phyloP scores from a whole-genome alignment of 2,113 vertebrate genomes.

The Chaetops frenatus region DNA sequence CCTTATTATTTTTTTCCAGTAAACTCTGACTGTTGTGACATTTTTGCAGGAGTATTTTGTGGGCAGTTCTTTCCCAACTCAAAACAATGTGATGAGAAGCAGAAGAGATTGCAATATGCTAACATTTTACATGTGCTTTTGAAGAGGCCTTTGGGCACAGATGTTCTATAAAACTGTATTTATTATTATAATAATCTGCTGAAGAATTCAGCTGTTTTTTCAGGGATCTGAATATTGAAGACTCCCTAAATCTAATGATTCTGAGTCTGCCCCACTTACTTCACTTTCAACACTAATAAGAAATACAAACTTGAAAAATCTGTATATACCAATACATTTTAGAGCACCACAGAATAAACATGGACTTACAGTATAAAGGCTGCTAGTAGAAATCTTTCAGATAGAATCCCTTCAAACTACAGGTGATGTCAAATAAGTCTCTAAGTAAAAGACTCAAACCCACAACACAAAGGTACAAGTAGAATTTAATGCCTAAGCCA shows the following conservation, averaged over 20 bases:
- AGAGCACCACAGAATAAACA: background rate
- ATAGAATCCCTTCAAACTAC: background rate
- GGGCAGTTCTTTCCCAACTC: constrained; percentile 16
- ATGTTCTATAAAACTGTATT: constrained; percentile 57
- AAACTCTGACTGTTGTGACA: background rate
- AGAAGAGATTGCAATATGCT: constrained; percentile 17
- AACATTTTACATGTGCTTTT: constrained; percentile 39
- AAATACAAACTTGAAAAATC: constrained; percentile 19
- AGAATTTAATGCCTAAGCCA: background rate
- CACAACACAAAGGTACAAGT: background rate
- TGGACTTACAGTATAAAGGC: background rate
- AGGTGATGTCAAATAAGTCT: background rate
- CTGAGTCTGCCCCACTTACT: background rate
- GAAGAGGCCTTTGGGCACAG: constrained; percentile 52
- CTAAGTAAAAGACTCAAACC: background rate
- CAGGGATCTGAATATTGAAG: constrained; percentile 35
- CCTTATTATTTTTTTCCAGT: background rate
- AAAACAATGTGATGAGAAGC: constrained; percentile 14
- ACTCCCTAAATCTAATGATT: constrained; percentile 38
- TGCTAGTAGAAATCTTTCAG: background rate
- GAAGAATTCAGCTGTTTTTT: constrained; percentile 50
- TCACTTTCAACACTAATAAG: background rate
- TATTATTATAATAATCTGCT: constrained; percentile 52
- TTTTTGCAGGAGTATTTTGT: constrained; percentile 2
- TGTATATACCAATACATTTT: background rate